Conservation (phyloP, 2,797 vertebrate genomes). For the Hypotaenidia okinawae region DNA sequence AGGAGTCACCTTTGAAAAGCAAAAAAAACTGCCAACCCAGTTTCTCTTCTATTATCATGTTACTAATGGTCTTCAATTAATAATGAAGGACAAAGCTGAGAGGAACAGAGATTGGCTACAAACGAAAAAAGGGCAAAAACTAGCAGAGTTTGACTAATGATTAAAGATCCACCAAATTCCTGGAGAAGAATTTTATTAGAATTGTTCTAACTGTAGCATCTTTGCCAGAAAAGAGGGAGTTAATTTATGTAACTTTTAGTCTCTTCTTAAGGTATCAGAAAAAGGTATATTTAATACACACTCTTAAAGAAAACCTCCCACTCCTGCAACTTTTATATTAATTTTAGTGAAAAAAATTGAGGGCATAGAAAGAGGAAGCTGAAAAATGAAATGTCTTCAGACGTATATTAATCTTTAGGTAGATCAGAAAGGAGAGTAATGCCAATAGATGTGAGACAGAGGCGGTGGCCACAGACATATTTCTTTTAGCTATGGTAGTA, state of each 20-base stretch:
- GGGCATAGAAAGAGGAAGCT: not conserved
- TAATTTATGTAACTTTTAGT: not conserved
- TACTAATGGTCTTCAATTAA: constrained; percentile 58
- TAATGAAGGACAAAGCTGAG: constrained; percentile 46
- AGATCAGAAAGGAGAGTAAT: not conserved
- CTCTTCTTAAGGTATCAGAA: not conserved
- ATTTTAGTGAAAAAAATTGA: not conserved
- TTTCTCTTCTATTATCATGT: constrained; percentile 18
- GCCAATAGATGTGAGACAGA: not conserved
- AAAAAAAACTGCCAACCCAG: not conserved
- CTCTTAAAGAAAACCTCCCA: not conserved
- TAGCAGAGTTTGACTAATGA: not conserved
- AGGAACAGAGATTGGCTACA: not conserved
- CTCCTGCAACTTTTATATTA: not conserved
- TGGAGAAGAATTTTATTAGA: not conserved
- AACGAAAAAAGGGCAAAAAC: not conserved
- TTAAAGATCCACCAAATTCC: not conserved
- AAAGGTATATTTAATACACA: not conserved
- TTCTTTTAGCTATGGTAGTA: not conserved
- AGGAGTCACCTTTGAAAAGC: constrained; percentile 21
- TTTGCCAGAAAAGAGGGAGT: not conserved
- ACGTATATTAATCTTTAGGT: not conserved
- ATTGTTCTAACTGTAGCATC: not conserved
- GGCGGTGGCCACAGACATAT: not conserved
- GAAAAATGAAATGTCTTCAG: not conserved